Evolutionary conservation across 1,140 invertebrate species (phyloP).

Genomic region (Drosophila subpulchrella): DNA sequence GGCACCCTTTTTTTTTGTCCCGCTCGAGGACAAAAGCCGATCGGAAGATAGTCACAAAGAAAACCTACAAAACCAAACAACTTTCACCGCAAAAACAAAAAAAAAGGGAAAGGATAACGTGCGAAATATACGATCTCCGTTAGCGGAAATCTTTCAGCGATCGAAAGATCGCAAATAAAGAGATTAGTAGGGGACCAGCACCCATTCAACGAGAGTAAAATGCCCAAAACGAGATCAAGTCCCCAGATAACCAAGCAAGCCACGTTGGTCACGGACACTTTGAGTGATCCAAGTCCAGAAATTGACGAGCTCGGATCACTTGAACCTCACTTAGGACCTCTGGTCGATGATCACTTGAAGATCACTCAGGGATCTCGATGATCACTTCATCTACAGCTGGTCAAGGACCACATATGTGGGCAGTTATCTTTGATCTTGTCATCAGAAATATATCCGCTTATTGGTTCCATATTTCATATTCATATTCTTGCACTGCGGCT

Average conservation of each 20-base stretch:
- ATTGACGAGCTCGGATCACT: constrained; percentile 23
- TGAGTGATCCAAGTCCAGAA: constrained; percentile 31
- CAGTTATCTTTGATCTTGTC: constrained; percentile 37
- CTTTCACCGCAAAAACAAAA: constrained; percentile 70
- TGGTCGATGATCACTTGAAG: constrained; percentile 33
- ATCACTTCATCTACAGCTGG: constrained; percentile 26
- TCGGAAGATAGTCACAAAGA: constrained; percentile 30
- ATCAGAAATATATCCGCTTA: constrained; percentile 28
- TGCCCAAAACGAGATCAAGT: constrained; percentile 19
- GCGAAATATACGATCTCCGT: constrained; percentile 48
- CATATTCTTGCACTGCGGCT: constrained; percentile 4
- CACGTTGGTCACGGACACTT: constrained; percentile 39
- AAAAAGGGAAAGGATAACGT: constrained; percentile 46
- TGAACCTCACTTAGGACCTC: constrained; percentile 37
- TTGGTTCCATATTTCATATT: constrained; percentile 23
- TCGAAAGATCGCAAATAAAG: constrained; percentile 30
- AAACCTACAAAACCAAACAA: constrained; percentile 55
- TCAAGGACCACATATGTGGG: constrained; percentile 40
- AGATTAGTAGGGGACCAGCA: neutral
- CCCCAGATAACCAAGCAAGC: constrained; percentile 10
- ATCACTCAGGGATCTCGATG: constrained; percentile 27
- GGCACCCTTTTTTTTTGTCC: constrained; percentile 19
- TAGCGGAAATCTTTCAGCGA: constrained; percentile 47
- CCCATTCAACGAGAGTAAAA: neutral
- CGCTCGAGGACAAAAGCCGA: constrained; percentile 2